phyloP scores from a whole-genome alignment of 2,888 invertebrate genomes.

The Andrena haemorrhoa region DNA sequence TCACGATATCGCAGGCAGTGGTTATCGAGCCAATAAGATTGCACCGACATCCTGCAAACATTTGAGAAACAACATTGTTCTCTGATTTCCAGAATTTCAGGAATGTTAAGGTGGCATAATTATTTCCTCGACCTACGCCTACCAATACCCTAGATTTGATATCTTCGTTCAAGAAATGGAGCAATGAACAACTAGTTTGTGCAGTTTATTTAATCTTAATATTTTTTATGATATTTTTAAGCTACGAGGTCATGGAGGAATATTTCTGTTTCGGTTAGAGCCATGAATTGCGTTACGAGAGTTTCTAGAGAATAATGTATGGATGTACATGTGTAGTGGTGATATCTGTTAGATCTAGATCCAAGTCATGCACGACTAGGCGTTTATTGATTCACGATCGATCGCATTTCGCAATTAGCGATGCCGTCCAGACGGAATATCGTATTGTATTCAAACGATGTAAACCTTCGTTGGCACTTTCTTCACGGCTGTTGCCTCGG shows the following conservation, averaged over 20 bases:
- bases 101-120: no score
- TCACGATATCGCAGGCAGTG: constrained; percentile 90
- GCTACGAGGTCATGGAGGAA: not conserved
- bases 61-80: constrained; percentile 23
- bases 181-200: not conserved
- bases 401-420: constrained; percentile 76
- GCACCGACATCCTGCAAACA: constrained; percentile 94
- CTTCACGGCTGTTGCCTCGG: constrained; percentile 48
- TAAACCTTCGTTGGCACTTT: constrained; percentile 51
- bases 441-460: constrained; percentile 78
- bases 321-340: constrained; percentile 31
- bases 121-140: no score
- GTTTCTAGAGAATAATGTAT: constrained; percentile 1
- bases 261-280: constrained; percentile 1
- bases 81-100: no score
- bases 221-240: not conserved
- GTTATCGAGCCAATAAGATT: constrained; percentile 90
- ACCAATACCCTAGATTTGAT: no score
- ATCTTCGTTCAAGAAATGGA: no score
- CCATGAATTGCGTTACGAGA: constrained; percentile 7
- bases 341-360: constrained; percentile 28
- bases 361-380: constrained; percentile 58
- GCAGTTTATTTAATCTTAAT: not conserved
- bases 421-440: constrained; percentile 65
- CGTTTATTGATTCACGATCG: constrained; percentile 55